Base-by-base conservation (phyloP, 2,113 vertebrate species). In the Apeltes quadracus region DNA sequence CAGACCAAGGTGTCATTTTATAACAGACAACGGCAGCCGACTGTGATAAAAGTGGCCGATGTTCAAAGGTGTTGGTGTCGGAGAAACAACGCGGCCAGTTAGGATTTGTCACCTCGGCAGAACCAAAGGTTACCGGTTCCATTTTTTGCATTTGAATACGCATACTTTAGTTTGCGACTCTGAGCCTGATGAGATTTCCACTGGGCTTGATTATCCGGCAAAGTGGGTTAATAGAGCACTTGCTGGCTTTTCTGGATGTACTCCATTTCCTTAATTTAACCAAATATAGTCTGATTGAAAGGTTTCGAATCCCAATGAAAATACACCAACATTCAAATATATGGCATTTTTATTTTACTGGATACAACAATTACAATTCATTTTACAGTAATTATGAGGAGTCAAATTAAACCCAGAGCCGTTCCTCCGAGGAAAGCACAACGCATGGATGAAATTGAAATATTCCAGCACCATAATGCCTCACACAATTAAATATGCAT, bases 361-460 rank as follows among this genome's bases (percentile, higher is more conserved):
- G 83, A 78, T 80, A 79, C 86, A 72, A 90, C 89, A 89, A 92
- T 90, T 90, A 84, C 83, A 88, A 89, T 88, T 90, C 41, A 86
- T 91, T 92, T 89, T 83, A 77, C 79, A 89, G 85, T 90, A 89
- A 92, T 93, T 88, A 91, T 87, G 72, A 23, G 5, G 77, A 87
- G 90, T 91, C 81, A 82, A 91, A 90, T 91, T 87, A 89, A 89
- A 84, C 78, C 69, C 73, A 64, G 84, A 84, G 89, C 82, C 70
- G 73, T 83, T 87, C 86, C 89, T 90, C 85, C 36, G 57, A 88
- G 84, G 84, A 75, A 82, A 82, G 80, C 73, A 48, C 81, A 85
- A 88, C 79, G 87, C 86, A 86, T 82, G 83, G 80, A 72, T 79
- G 81, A 90, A 90, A 92, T 92, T 93, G 88, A 93, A 91, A 92